A percentile compares a stretch with the other conserved stretches of the same genome.
phyloP scores from a whole-genome alignment of 2,888 invertebrate genomes.

The Beris morrisii region DNA sequence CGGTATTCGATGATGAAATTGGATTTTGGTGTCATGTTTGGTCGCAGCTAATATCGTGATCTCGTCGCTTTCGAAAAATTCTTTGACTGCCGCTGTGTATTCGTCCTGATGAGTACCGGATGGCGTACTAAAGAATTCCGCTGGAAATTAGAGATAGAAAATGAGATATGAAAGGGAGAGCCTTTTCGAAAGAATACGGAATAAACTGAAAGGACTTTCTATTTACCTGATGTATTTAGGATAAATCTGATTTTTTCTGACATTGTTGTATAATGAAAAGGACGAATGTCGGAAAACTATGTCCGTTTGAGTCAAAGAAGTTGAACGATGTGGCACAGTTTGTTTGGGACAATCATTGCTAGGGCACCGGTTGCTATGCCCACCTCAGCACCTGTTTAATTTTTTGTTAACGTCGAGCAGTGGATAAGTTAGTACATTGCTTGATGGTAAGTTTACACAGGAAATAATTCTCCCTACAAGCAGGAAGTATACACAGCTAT shows the following conservation, averaged over 20 bases:
- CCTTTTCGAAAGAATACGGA: background rate
- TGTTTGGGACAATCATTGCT: background rate
- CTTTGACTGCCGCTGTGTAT: constrained; percentile 47
- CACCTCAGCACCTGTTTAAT: too few species aligned
- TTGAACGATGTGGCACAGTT: background rate
- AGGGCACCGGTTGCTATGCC: constrained; percentile 2
- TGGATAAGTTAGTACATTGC: too few species aligned
- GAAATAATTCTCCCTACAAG: too few species aligned
- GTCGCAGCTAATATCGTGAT: constrained; percentile 57
- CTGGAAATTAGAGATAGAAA: constrained; percentile 7
- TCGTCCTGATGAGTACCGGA: constrained; percentile 17
- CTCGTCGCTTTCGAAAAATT: constrained; percentile 58
- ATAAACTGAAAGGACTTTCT: background rate
- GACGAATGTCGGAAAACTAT: background rate
- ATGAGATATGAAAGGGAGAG: background rate
- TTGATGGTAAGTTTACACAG: too few species aligned
- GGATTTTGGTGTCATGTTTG: constrained; percentile 54
- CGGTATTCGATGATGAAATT: constrained; percentile 56
- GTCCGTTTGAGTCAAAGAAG: background rate
- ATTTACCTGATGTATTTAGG: constrained; percentile 54
- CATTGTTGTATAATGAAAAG: constrained; percentile 32
- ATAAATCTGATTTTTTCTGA: constrained; percentile 52
- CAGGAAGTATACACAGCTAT: too few species aligned
- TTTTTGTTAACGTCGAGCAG: too few species aligned
- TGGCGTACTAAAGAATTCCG: constrained; percentile 13